Conservation (phyloP, 2,888 invertebrate species). For the Andrena praecox region DNA sequence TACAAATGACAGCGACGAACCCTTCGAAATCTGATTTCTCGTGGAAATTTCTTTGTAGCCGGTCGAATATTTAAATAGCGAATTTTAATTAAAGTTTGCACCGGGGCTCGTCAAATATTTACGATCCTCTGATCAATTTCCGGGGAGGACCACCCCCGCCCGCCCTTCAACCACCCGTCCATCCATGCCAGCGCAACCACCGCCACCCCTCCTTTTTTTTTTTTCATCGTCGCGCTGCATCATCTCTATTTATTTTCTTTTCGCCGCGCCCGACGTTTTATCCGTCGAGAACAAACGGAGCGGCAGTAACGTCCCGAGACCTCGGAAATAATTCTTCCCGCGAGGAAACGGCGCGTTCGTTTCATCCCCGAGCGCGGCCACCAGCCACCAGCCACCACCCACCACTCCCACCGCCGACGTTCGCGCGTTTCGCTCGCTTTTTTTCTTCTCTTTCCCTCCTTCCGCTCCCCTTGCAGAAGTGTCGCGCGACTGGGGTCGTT, state of each 20-base stretch:
- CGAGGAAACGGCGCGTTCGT: constrained; percentile 43
- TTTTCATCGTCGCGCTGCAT: constrained; percentile 27
- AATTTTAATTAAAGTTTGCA: constrained; percentile 64
- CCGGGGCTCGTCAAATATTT: constrained; percentile 59
- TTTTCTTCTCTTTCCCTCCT: not conserved
- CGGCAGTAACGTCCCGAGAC: constrained; percentile 50
- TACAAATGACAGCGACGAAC: constrained; percentile 12
- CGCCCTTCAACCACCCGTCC: not conserved
- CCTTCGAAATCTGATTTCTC: constrained; percentile 32
- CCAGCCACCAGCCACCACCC: constrained; percentile 21
- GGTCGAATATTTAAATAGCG: constrained; percentile 62
- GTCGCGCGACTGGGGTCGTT: constrained; percentile 25
- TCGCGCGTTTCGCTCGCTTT: constrained; percentile 11
- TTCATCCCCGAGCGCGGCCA: constrained; percentile 14
- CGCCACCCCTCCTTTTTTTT: not conserved
- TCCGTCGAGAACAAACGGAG: constrained; percentile 54
- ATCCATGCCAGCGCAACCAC: not conserved
- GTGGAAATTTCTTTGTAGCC: constrained; percentile 50
- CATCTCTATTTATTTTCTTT: constrained; percentile 56
- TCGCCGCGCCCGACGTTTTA: constrained; percentile 47
- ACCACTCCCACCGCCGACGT: not conserved
- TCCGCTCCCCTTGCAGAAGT: not conserved
- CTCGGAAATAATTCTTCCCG: constrained; percentile 54
- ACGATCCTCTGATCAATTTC: constrained; percentile 63
- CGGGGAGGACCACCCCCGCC: constrained; percentile 1